Evolutionary conservation across 1,140 invertebrate species (phyloP).

Genomic region (Cydia pomonella): DNA sequence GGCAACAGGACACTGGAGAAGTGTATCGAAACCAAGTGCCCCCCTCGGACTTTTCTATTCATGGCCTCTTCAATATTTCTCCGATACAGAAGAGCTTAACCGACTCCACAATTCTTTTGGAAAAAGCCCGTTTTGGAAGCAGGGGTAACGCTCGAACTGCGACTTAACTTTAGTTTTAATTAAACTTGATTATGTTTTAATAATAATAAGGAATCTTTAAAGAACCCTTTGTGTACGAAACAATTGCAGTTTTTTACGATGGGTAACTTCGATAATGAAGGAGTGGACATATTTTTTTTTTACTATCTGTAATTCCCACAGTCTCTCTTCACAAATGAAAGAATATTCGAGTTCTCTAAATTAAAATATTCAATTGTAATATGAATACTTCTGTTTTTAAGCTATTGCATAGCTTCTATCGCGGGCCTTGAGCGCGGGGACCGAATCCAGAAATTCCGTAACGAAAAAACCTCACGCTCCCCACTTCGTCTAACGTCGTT

Average conservation of each 20-base stretch:
- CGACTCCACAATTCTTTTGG: not conserved
- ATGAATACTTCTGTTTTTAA: not conserved
- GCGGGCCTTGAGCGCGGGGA: no score
- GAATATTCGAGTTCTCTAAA: not conserved
- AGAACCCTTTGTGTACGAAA: not conserved
- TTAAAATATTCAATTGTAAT: not conserved
- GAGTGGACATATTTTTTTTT: slow-evolving; percentile 26
- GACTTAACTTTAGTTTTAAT: slow-evolving; percentile 73
- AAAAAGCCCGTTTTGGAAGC: slow-evolving; percentile 39
- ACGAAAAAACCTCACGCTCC: no score
- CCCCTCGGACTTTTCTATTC: slow-evolving; percentile 61
- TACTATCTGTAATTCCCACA: slow-evolving; percentile 10
- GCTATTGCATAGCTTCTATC: no score
- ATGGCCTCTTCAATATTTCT: slow-evolving; percentile 58
- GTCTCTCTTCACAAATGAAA: not conserved
- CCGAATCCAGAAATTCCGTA: no score
- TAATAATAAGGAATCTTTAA: slow-evolving; percentile 1
- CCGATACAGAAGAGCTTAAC: slow-evolving; percentile 6
- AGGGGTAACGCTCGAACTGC: slow-evolving; percentile 17
- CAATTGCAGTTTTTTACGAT: slow-evolving; percentile 16
- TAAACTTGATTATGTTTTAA: slow-evolving; percentile 60
- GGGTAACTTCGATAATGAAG: slow-evolving; percentile 4
- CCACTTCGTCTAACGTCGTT: no score
- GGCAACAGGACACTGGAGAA: slow-evolving; percentile 72
- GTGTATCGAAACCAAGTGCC: slow-evolving; percentile 76